A percentile compares a stretch with the other conserved stretches of the same genome.
Evolutionary conservation across 2,113 vertebrate species (phyloP).

Genomic region (Fulmarus glacialis): DNA sequence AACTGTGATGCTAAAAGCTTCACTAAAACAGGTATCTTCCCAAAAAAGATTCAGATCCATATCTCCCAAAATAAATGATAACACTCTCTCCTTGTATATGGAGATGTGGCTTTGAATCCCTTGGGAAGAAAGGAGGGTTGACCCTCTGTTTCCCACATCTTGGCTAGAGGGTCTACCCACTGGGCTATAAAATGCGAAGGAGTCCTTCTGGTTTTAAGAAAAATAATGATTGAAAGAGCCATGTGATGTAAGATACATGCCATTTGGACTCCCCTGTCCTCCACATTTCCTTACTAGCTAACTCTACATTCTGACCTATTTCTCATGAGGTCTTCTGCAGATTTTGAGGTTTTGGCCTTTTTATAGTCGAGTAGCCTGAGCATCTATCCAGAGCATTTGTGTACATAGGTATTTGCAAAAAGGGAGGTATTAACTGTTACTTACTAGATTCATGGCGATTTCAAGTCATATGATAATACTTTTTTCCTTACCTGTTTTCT

Average conservation of each 20-base stretch:
- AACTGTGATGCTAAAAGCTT: background rate
- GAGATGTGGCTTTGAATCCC: background rate
- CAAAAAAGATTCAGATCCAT: background rate
- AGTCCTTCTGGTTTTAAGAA: background rate
- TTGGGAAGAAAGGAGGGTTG: background rate
- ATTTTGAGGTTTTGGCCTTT: background rate
- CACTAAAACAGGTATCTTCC: background rate
- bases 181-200: background rate
- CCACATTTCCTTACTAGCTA: background rate
- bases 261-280: background rate
- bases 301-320: background rate
- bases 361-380: background rate
- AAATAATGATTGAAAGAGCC: background rate
- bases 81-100: background rate
- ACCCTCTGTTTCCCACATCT: background rate
- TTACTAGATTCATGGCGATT: background rate
- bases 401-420: background rate
- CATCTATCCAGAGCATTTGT: background rate
- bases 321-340: background rate
- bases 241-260: accelerated
- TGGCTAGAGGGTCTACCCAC: background rate
- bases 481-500: background rate
- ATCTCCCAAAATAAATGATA: background rate
- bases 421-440: background rate
- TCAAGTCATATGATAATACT: background rate